Evolutionary conservation across 2,797 vertebrate species (phyloP), one percentile per base, ranked within the genome.

Genomic region (Epinephelus malabaricus): DNA sequence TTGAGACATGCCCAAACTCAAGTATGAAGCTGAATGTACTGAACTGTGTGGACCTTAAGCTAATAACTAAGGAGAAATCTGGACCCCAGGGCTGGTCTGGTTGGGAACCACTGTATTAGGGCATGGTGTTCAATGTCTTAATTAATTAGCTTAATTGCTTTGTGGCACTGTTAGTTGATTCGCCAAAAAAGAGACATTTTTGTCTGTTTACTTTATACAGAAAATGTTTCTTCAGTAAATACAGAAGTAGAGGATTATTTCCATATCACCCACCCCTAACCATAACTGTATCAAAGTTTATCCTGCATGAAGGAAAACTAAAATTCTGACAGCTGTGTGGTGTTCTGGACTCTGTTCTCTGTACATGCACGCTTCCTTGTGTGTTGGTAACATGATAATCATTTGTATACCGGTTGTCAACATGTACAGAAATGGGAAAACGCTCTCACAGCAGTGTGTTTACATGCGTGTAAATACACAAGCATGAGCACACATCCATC

Each of bases 271-370:
- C 43, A 47, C 5, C 58, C 6, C 12, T 23, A 8, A 81, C 54
- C 34, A 62, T 72, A 82, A 73, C 11, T 5, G 9, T 18, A n/a
- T 45, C 15, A 30, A 43, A 5, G 34, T 49, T 47, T 17, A 63
- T 78, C 69, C 75, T 65, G 21, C 50, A 61, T 45, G 40, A 61
- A 77, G 19, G 40, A 64, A 34, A 25, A 54, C 47, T 23, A 19
- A 34, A 47, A 45, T 50, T 64, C 12, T 13, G 19, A 25, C 47
- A 18, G 56, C 30, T 47, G 15, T 43, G 34, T 34, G 6, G 34
- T 34, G 46, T 47, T 53, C 17, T 62, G 60, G 60, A 2, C 18
- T 68, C 14, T 1, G 11, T 30, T 54, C 15, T 43, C 54, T 47
- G 51, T 62, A 34, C 38, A 34, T 6, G 4, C 67, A 18, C 63